These are phyloP conservation scores for Crocodylus rhombifer DNA, from an alignment of 2,797 vertebrate genomes.

Conservation along the genomic window DNA sequence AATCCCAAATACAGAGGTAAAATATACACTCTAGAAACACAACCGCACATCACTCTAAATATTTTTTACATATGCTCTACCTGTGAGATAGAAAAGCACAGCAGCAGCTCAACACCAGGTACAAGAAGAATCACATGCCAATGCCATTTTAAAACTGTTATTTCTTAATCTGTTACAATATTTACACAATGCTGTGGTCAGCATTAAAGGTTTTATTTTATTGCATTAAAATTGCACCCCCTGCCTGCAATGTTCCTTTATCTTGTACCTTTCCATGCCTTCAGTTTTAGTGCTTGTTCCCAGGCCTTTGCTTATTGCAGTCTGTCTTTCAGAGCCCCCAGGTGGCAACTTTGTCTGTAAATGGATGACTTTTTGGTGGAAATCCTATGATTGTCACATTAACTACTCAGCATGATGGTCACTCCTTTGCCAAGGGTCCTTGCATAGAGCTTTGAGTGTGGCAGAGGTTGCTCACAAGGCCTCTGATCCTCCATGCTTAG, in stretches of 20 bases:
- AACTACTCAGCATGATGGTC: accelerated
- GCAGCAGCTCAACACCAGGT: background rate
- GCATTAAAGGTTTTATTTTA: background rate
- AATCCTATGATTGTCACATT: background rate
- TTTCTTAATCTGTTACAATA: background rate
- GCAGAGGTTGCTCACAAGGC: background rate
- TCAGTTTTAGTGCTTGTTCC: background rate
- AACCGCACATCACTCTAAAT: background rate
- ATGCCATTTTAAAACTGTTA: background rate
- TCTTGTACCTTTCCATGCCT: background rate
- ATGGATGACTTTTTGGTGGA: accelerated
- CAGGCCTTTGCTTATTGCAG: background rate
- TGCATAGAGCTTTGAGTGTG: accelerated
- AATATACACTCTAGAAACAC: constrained; percentile 17
- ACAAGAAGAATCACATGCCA: background rate
- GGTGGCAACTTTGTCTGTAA: background rate
- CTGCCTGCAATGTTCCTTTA: background rate
- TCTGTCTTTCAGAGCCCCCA: background rate
- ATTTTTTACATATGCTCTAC: background rate
- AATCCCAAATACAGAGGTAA: background rate
- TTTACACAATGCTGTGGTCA: accelerated
- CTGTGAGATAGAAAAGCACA: background rate
- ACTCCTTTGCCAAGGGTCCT: background rate
- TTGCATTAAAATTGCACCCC: background rate
- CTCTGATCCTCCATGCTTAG: too few relatives aligned